A percentile compares a stretch with the other conserved stretches of the same genome.
phyloP scores from a whole-genome alignment of 2,797 vertebrate genomes.

The Argya squamiceps region DNA sequence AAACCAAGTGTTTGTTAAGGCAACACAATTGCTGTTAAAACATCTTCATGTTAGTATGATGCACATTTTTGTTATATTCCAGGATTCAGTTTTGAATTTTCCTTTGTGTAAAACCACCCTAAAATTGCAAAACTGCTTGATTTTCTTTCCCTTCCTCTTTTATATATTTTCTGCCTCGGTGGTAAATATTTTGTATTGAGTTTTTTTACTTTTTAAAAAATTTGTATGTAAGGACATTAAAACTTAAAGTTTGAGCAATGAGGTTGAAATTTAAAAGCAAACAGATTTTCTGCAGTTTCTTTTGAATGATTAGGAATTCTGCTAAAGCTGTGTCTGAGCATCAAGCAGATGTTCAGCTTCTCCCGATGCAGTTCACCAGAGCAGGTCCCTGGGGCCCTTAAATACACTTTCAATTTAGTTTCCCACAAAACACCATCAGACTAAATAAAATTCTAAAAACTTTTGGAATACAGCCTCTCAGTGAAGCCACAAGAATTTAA shows the following conservation, averaged over 20 bases:
- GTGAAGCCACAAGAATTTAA: neutral
- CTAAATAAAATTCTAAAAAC: neutral
- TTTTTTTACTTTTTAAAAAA: neutral
- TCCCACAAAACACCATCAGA: neutral
- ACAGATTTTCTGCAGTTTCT: constrained; percentile 28
- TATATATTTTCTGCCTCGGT: neutral
- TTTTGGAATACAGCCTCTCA: neutral
- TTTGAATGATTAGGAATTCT: neutral
- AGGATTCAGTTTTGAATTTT: constrained; percentile 9
- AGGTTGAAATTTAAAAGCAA: constrained; percentile 21
- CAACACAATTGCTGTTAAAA: constrained; percentile 54
- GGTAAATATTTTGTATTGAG: neutral
- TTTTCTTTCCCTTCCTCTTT: neutral
- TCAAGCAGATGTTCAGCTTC: constrained; percentile 51
- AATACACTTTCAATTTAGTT: constrained; percentile 11
- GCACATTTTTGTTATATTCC: constrained; percentile 19
- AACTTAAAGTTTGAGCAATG: neutral
- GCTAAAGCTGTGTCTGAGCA: neutral
- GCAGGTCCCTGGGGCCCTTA: constrained; percentile 31
- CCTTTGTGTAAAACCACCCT: constrained; percentile 28
- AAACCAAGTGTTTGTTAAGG: constrained; percentile 40
- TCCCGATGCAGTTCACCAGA: constrained; percentile 30
- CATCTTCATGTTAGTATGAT: constrained; percentile 32
- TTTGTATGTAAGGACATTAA: neutral
- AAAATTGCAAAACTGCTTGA: neutral